phyloP scores from a whole-genome alignment of 2,888 invertebrate species.

The Acrobeloides nanus region DNA sequence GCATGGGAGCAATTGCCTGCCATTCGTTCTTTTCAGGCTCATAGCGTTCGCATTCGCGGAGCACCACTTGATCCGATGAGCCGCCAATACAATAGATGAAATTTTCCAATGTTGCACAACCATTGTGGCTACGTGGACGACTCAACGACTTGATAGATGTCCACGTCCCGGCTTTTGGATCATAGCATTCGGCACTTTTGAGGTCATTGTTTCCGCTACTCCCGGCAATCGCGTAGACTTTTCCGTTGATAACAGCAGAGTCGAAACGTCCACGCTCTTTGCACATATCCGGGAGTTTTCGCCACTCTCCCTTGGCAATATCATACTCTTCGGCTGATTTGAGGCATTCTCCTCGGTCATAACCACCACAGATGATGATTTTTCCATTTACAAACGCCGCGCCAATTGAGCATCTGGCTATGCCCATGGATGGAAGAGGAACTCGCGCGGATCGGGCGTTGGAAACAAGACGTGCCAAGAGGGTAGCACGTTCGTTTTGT shows the following conservation, averaged over 20 bases:
- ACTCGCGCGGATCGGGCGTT: constrained; percentile 28
- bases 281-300: constrained; percentile 66
- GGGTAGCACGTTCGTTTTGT: constrained; percentile 11
- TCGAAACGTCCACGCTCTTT: constrained; percentile 72
- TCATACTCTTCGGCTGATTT: constrained; percentile 65
- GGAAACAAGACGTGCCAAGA: constrained; percentile 32
- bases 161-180: constrained; percentile 59
- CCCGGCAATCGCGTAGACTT: constrained; percentile 64
- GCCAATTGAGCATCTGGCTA: constrained; percentile 70
- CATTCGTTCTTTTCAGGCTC: constrained; percentile 64
- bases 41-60: constrained; percentile 68
- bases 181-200: constrained; percentile 66
- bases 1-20: constrained; percentile 66
- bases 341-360: constrained; percentile 76
- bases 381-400: constrained; percentile 67
- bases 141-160: constrained; percentile 40
- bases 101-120: constrained; percentile 63
- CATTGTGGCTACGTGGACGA: constrained; percentile 41
- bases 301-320: constrained; percentile 67
- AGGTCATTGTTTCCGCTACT: constrained; percentile 76
- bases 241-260: constrained; percentile 65
- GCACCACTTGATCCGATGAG: constrained; percentile 67
- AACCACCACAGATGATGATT: constrained; percentile 74
- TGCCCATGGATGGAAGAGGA: constrained; percentile 63
- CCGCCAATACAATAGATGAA: constrained; percentile 73